phyloP scores from a whole-genome alignment of 2,113 vertebrate species.

The Nyctereutes procyonoides region DNA sequence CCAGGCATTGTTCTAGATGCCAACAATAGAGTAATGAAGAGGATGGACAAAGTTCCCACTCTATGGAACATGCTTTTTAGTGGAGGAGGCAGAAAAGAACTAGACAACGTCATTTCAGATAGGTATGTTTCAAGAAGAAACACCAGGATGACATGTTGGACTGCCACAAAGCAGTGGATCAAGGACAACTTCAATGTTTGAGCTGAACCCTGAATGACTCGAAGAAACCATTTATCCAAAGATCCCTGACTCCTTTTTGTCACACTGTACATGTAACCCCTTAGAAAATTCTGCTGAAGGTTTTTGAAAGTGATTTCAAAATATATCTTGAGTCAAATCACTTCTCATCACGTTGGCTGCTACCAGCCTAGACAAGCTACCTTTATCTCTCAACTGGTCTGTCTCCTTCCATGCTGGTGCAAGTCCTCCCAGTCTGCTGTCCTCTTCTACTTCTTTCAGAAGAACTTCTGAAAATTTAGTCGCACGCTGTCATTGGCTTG shows the following conservation, averaged over 20 bases:
- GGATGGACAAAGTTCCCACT: not conserved
- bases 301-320: not conserved
- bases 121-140: not conserved
- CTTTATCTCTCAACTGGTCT: not conserved
- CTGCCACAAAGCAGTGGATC: not conserved
- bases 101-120: not conserved
- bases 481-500: not conserved
- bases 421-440: not conserved
- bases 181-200: not conserved
- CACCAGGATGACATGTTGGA: not conserved
- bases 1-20: not conserved
- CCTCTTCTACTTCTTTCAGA: not conserved
- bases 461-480: not conserved
- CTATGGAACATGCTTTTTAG: not conserved
- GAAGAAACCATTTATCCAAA: not conserved
- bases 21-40: not conserved
- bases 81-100: slow-evolving; percentile 16
- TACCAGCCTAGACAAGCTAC: too few species aligned
- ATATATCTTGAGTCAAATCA: not conserved
- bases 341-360: not conserved
- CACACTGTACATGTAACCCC: not conserved
- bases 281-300: not conserved
- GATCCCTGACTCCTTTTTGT: not conserved
- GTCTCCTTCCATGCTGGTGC: too few species aligned
- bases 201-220: not conserved